These are phyloP conservation scores for Bembecia ichneumoniformis DNA, from an alignment of 2,888 invertebrate species.

Conservation along the genomic window DNA sequence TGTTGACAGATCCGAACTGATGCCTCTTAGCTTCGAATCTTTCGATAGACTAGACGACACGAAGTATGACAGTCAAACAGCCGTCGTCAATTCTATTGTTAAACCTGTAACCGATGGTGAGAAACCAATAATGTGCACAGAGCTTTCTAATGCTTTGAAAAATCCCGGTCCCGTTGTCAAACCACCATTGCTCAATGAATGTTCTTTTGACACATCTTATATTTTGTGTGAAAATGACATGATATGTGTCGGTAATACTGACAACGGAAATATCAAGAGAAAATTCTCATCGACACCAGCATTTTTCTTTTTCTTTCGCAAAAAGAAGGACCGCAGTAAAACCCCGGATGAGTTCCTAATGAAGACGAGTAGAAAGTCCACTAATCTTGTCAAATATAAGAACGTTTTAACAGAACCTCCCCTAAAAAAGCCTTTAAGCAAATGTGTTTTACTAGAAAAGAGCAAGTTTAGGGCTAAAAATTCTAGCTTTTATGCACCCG, in stretches of 20 bases:
- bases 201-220: no score
- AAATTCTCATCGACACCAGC: conserved; percentile 22
- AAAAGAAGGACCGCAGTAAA: conserved; percentile 11
- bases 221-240: no score
- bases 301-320: conserved; percentile 32
- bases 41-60: conserved; percentile 1
- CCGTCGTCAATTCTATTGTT: neutral
- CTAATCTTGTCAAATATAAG: conserved; percentile 50
- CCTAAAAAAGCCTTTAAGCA: conserved; percentile 32
- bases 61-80: no score
- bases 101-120: neutral
- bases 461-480: conserved; percentile 19
- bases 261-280: conserved; percentile 1
- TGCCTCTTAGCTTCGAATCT: conserved; percentile 8
- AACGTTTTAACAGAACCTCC: conserved; percentile 40
- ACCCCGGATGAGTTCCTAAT: conserved; percentile 17
- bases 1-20: conserved; percentile 7
- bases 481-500: neutral
- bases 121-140: no score
- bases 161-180: no score
- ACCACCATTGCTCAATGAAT: no score
- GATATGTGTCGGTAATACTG: neutral
- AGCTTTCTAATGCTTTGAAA: no score
- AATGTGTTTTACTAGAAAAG: conserved; percentile 37
- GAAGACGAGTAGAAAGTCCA: conserved; percentile 48